phyloP scores from a whole-genome alignment of 2,113 vertebrate genomes.

The Pteronura brasiliensis region DNA sequence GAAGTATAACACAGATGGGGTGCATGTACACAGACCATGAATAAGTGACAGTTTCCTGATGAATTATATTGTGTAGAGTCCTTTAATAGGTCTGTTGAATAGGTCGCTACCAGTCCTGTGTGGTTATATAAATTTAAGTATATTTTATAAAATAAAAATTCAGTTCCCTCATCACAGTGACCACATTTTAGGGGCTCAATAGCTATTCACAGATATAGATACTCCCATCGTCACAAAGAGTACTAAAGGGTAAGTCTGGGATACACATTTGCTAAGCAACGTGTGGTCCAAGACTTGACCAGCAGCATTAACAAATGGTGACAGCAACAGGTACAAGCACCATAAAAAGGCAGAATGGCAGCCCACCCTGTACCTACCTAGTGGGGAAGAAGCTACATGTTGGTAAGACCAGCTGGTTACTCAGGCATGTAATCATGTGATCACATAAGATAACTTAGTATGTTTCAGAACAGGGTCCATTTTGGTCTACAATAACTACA shows the following conservation, averaged over 20 bases:
- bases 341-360: background rate
- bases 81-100: background rate
- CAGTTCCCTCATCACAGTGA: background rate
- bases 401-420: background rate
- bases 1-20: background rate
- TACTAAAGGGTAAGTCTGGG: background rate
- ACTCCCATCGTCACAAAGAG: too few relatives aligned
- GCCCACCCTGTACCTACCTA: accelerated
- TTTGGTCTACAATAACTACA: background rate
- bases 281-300: background rate
- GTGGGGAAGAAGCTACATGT: background rate
- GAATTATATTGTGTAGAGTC: background rate
- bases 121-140: background rate
- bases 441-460: background rate
- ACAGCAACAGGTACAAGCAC: background rate
- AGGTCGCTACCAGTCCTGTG: background rate
- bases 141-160: background rate
- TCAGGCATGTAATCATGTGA: too few relatives aligned
- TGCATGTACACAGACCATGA: background rate
- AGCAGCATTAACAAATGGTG: background rate
- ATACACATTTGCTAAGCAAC: background rate
- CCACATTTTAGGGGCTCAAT: background rate
- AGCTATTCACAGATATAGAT: background rate
- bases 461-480: background rate
- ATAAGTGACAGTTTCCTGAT: background rate